Percentiles rank a stretch among this genome's conserved stretches.
Conservation (phyloP, 2,888 invertebrate genomes). For the Cantharis lateralis region DNA sequence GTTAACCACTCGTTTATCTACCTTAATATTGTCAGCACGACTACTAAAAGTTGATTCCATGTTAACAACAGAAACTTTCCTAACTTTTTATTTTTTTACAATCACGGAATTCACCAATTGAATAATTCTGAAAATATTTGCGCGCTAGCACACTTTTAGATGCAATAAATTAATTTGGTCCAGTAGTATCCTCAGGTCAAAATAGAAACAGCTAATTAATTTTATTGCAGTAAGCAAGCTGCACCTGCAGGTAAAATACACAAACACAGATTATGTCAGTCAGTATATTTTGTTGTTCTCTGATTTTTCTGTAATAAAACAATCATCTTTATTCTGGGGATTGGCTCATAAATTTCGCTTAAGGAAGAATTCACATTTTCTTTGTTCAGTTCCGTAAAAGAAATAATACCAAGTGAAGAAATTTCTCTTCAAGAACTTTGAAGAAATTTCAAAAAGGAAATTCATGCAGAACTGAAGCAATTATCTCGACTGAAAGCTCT, state of each 20-base stretch:
- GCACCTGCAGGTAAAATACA: background rate
- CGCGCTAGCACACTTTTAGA: background rate
- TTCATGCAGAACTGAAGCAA: background rate
- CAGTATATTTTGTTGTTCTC: background rate
- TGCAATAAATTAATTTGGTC: background rate
- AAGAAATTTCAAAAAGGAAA: background rate
- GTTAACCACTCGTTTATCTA: constrained; percentile 18
- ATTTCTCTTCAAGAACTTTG: background rate
- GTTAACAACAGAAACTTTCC: background rate
- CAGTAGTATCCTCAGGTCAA: background rate
- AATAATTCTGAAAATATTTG: background rate
- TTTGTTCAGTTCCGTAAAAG: background rate
- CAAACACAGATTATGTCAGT: background rate
- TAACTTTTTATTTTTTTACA: background rate
- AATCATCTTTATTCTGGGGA: background rate
- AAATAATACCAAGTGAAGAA: background rate
- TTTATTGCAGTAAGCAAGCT: background rate
- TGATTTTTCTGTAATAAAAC: background rate
- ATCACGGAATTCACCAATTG: too few relatives aligned
- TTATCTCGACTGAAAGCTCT: background rate
- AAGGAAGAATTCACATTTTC: background rate
- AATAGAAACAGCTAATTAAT: background rate
- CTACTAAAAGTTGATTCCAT: constrained; percentile 16
- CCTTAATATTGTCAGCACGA: constrained; percentile 17
- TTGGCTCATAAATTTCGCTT: background rate